These are phyloP conservation scores for Takifugu flavidus DNA, from an alignment of 2,113 vertebrate genomes.

Conservation along the genomic window DNA sequence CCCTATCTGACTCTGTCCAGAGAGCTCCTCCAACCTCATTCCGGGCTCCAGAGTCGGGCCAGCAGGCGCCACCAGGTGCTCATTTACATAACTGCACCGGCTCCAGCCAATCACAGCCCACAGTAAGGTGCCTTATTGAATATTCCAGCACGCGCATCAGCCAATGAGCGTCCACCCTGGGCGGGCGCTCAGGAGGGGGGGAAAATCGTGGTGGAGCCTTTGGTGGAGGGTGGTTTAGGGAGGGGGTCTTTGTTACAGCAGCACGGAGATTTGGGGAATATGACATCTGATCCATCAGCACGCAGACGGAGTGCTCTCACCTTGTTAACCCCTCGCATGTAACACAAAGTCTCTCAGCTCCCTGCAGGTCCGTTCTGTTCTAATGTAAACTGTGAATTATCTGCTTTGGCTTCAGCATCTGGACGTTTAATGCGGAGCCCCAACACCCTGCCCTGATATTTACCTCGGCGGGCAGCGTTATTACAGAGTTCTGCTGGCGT, in stretches of 20 bases:
- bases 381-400: conserved; percentile 21
- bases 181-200: conserved; percentile 50
- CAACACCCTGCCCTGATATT: conserved; percentile 43
- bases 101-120: conserved; percentile 65
- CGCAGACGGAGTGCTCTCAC: conserved; percentile 34
- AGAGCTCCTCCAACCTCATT: conserved; percentile 23
- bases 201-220: conserved; percentile 25
- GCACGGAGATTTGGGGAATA: conserved; percentile 41
- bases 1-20: conserved; percentile 7
- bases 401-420: conserved; percentile 16
- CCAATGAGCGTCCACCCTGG: conserved; percentile 62
- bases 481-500: conserved; percentile 65
- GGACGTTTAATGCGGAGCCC: conserved; percentile 32
- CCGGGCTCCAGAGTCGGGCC: conserved; percentile 39
- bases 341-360: conserved; percentile 1
- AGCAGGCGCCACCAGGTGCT: conserved; percentile 77
- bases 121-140: conserved; percentile 69
- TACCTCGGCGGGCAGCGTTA: conserved; percentile 62
- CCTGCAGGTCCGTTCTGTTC: background rate
- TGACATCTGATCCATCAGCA: conserved; percentile 42
- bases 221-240: background rate
- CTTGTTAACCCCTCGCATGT: conserved; percentile 47
- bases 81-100: conserved; percentile 78
- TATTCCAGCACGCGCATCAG: conserved; percentile 38
- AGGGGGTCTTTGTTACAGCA: conserved; percentile 39